A percentile compares a stretch with the other conserved stretches of the same genome.
These are phyloP conservation scores for Electrona antarctica DNA, from an alignment of 2,113 vertebrate genomes.

Conservation along the genomic window DNA sequence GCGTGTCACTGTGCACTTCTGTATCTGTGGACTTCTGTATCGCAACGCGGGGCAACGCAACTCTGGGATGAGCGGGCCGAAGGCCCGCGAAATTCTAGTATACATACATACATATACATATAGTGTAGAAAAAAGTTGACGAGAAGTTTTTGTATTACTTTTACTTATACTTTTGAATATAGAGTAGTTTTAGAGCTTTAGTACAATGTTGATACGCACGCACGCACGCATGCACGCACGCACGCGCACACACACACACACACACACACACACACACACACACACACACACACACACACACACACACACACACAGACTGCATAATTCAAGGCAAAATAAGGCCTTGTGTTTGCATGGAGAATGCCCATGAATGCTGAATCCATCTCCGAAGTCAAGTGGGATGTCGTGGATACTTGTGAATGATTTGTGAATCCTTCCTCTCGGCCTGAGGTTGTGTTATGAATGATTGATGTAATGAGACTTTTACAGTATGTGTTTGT, in stretches of 20 bases:
- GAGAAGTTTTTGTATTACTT: no score
- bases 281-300: background rate
- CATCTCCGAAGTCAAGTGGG: background rate
- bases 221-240: slow-evolving; percentile 8
- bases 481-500: background rate
- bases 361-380: slow-evolving; percentile 9
- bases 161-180: no score
- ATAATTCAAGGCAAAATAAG: slow-evolving; percentile 28
- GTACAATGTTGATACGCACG: no score
- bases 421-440: background rate
- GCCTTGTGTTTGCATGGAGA: background rate
- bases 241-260: background rate
- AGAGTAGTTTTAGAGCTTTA: no score
- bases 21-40: no score
- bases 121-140: no score
- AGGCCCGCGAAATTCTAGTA: no score
- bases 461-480: background rate
- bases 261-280: background rate
- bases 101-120: no score
- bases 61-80: no score
- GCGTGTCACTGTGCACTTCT: no score
- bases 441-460: background rate
- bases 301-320: slow-evolving; percentile 3
- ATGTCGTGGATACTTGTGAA: slow-evolving; percentile 1
- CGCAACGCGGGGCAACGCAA: no score